phyloP scores from a whole-genome alignment of 2,888 invertebrate genomes.

The Antitype chi region DNA sequence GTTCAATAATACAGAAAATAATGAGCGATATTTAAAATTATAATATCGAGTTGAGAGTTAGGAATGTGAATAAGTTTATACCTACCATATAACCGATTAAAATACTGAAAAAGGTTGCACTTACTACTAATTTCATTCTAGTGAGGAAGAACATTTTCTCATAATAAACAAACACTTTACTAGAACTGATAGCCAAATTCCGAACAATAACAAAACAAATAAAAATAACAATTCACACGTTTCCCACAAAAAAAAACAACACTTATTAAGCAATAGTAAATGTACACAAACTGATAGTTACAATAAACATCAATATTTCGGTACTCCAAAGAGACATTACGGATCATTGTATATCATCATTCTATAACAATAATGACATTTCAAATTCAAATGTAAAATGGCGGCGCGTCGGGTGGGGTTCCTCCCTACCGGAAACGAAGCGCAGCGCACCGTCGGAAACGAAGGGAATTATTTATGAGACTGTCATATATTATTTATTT shows the following conservation, averaged over 20 bases:
- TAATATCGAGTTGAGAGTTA: too few relatives aligned
- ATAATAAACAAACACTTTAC: conserved; percentile 13
- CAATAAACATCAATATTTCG: conserved; percentile 63
- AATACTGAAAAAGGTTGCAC: neutral
- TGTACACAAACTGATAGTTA: conserved; percentile 59
- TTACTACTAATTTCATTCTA: neutral
- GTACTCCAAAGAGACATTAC: conserved; percentile 64
- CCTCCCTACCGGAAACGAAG: conserved; percentile 82
- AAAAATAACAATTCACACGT: conserved; percentile 30
- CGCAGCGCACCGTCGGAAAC: conserved; percentile 82
- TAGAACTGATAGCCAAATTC: neutral
- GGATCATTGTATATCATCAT: conserved; percentile 69
- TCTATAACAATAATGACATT: conserved; percentile 79
- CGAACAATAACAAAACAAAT: conserved; percentile 28
- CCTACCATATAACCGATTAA: too few relatives aligned
- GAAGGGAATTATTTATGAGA: conserved; percentile 80
- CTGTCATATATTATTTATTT: conserved; percentile 82
- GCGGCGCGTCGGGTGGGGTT: conserved; percentile 82
- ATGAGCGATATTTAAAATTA: too few relatives aligned
- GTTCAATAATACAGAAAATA: too few relatives aligned
- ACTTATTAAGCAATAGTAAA: conserved; percentile 62
- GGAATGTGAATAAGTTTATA: too few relatives aligned
- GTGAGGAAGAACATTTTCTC: neutral
- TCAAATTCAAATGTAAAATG: conserved; percentile 83
- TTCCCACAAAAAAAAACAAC: conserved; percentile 38